Conservation (phyloP, 2,113 vertebrate species). For the Podarcis muralis region DNA sequence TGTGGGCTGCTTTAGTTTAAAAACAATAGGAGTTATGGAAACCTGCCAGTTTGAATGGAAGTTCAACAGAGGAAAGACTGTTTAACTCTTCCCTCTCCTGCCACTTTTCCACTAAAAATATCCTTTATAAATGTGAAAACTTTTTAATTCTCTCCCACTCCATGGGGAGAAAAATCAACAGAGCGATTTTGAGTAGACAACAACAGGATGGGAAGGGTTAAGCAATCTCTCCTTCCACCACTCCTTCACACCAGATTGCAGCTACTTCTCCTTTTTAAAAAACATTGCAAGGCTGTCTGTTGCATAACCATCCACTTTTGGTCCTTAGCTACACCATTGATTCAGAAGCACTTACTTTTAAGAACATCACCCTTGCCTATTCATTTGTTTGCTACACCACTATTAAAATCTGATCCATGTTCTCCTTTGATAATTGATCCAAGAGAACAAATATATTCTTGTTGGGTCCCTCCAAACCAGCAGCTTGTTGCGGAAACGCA, state of each 20-base stretch:
- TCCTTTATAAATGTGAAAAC: neutral
- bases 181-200: neutral
- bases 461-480: neutral
- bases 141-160: neutral
- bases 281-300: neutral
- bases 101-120: neutral
- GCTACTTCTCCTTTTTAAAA: neutral
- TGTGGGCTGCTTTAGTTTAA: neutral
- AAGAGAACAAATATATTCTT: neutral
- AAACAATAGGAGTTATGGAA: neutral
- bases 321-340: neutral
- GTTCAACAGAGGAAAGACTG: neutral
- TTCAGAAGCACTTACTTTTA: neutral
- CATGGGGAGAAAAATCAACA: neutral
- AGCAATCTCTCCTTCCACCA: neutral
- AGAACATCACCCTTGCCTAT: neutral
- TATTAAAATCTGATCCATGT: neutral
- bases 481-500: neutral
- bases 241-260: neutral
- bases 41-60: neutral
- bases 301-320: neutral
- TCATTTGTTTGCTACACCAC: neutral
- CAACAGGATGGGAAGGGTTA: neutral
- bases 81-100: neutral
- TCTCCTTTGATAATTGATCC: neutral